Evolutionary conservation across 2,113 vertebrate genomes (phyloP).

Genomic region (Laticauda colubrina): DNA sequence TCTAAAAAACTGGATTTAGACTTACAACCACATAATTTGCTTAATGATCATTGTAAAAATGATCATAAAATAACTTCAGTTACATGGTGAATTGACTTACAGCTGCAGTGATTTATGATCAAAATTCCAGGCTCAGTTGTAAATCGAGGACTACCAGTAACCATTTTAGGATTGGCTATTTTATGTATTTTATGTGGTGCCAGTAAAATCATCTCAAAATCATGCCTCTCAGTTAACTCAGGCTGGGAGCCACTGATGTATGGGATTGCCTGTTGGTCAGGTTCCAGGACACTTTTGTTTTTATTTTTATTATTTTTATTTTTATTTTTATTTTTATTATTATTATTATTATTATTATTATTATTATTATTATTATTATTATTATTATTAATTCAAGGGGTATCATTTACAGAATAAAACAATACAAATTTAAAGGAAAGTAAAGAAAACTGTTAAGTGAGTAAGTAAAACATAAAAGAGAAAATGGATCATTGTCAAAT

Average conservation of each 20-base stretch:
- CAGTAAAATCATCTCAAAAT: neutral
- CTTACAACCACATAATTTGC: neutral
- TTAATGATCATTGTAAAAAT: neutral
- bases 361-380: neutral
- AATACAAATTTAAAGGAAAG: neutral
- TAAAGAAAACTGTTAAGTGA: neutral
- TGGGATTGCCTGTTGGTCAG: neutral
- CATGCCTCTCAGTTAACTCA: neutral
- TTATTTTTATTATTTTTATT: neutral
- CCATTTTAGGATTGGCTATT: neutral
- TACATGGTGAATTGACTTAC: neutral
- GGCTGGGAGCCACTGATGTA: neutral
- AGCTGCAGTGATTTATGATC: too few relatives aligned
- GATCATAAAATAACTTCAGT: neutral
- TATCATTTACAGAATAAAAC: neutral
- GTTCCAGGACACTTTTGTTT: neutral
- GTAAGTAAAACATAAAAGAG: neutral
- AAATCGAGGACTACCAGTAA: neutral
- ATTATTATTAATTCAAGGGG: neutral
- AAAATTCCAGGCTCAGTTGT: too few relatives aligned
- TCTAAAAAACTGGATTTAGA: neutral
- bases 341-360: neutral
- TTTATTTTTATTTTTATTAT: neutral
- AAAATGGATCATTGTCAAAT: neutral
- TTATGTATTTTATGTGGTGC: neutral